Evolutionary conservation across 2,797 vertebrate genomes (phyloP), one percentile per base, ranked within the genome.

Genomic region (Distichodus sexfasciatus): DNA sequence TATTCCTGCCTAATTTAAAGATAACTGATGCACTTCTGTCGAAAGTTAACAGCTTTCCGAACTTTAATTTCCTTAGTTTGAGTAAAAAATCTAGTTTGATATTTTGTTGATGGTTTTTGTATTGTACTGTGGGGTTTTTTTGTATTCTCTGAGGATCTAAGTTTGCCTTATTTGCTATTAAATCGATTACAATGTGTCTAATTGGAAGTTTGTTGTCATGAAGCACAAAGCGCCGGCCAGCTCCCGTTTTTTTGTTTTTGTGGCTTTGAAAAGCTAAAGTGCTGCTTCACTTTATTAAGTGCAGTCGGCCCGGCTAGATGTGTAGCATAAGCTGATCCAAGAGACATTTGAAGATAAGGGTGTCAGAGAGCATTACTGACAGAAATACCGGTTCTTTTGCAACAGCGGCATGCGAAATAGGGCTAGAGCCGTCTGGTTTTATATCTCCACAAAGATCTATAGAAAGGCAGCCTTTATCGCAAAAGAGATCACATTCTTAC

Each of bases 401-500:
- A 54, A 41, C 35, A 41, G 6, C 40, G 1, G 31, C 43, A 3
- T 26, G 26, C 41, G 24, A 9, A 24, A 24, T 12, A 14, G 21
- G 46, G 10, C 48, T 15, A 26, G 12, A n/a, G 1, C 9, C 19
- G 23, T 36, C 26, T 66, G 10, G 54, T 44, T 23, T 31, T 43
- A 2, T 29, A 55, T 54, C 26, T 44, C 41, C 15, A 7, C 3
- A 23, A 50, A 5, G 35, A 26, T 40, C 44, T 6, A n/a, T n/a
- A 19, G 31, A 54, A 21, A 19, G 4, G 3, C 12, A 55, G 35
- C 33, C 12, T 0, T 57, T 21, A 2, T 57, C 33, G 29, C 14
- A 53, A n/a, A 11, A 19, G 6, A 23, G 35, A 14, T 38, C 43
- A 28, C n/a, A 36, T 79, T 79, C 75, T 61, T 66, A 47, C 28